These are phyloP conservation scores for Brachystomella parvula DNA, from an alignment of 1,140 invertebrate species.

Conservation along the genomic window DNA sequence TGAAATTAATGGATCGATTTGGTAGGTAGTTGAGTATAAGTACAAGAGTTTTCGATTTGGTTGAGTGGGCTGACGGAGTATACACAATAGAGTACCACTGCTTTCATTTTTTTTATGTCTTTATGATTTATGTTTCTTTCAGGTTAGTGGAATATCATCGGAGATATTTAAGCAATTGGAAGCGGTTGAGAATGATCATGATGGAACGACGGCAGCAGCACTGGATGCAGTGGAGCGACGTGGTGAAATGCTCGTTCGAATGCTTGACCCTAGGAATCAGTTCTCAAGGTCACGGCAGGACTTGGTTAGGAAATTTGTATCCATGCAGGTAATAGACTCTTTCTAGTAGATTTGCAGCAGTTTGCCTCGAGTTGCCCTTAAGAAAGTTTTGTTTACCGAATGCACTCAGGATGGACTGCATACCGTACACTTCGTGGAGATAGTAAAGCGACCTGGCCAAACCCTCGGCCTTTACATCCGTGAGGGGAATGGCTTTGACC, in stretches of 20 bases:
- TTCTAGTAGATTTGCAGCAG: background rate
- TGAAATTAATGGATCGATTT: too few relatives aligned
- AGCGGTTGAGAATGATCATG: slow-evolving; percentile 88
- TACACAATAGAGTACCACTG: too few relatives aligned
- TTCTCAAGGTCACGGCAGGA: slow-evolving; percentile 43
- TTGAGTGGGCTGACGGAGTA: too few relatives aligned
- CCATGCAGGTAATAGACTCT: slow-evolving; percentile 38
- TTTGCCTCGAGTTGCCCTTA: background rate
- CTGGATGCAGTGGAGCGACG: slow-evolving; percentile 81
- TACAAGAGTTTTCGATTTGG: too few relatives aligned
- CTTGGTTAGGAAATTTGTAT: slow-evolving; percentile 40
- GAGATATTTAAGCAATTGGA: slow-evolving; percentile 95
- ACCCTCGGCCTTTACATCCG: slow-evolving; percentile 95
- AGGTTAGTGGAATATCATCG: slow-evolving; percentile 86
- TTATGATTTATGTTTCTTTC: too few relatives aligned
- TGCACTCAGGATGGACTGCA: slow-evolving; percentile 63
- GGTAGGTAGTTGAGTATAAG: too few relatives aligned
- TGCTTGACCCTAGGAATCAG: slow-evolving; percentile 60
- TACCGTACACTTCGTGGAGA: slow-evolving; percentile 90
- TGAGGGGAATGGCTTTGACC: slow-evolving; percentile 88
- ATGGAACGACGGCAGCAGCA: slow-evolving; percentile 78
- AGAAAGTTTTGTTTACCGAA: background rate
- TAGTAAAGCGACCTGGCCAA: slow-evolving; percentile 97
- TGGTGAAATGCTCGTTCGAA: slow-evolving; percentile 87
- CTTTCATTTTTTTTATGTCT: too few relatives aligned